Evolutionary conservation across 1,140 invertebrate species (phyloP).

Genomic region (Drosophila yakuba): DNA sequence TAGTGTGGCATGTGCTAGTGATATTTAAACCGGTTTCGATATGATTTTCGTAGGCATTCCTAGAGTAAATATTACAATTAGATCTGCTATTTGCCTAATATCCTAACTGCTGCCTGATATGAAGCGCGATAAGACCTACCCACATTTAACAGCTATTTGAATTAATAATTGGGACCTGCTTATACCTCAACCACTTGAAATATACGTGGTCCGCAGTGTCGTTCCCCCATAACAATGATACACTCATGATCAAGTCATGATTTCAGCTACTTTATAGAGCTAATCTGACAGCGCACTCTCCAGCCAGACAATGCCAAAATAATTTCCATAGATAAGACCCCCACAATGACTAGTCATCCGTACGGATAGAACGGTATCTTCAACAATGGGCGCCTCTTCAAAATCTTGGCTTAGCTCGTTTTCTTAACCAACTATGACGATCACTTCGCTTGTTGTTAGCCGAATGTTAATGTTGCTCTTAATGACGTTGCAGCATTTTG

Average conservation of each 20-base stretch:
- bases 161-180: conserved; percentile 1
- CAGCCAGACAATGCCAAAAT: conserved; percentile 44
- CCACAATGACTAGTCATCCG: conserved; percentile 8
- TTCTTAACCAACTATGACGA: conserved; percentile 3
- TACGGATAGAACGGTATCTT: conserved; percentile 37
- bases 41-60: too few species aligned
- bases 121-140: not conserved
- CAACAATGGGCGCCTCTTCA: conserved; percentile 45
- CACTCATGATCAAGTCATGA: conserved; percentile 50
- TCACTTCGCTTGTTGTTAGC: conserved; percentile 14
- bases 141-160: conserved; percentile 2
- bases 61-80: not conserved
- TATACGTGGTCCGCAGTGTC: conserved; percentile 1
- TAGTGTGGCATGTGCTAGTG: conserved; percentile 32
- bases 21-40: not conserved
- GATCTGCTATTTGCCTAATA: too few species aligned
- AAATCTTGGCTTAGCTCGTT: conserved; percentile 20
- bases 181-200: conserved; percentile 11
- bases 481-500: conserved; percentile 53
- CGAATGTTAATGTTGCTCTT: conserved; percentile 30
- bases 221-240: conserved; percentile 27
- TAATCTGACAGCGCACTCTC: conserved; percentile 57
- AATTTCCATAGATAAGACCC: conserved; percentile 64
- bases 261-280: conserved; percentile 47
- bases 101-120: not conserved